These are phyloP conservation scores for Geococcyx californianus DNA, from an alignment of 2,113 vertebrate genomes.

Conservation along the genomic window DNA sequence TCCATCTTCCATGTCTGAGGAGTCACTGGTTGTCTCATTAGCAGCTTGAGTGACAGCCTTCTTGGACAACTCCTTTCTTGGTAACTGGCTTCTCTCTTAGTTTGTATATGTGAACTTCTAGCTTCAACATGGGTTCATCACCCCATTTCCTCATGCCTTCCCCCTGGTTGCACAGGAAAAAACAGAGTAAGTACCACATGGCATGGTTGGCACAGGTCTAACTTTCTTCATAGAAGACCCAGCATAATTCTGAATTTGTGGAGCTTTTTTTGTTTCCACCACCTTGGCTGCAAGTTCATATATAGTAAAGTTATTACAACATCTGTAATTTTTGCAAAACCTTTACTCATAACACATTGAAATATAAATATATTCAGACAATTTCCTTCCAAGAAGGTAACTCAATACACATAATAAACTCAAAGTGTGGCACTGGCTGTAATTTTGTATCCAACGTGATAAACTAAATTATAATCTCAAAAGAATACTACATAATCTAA, in stretches of 20 bases:
- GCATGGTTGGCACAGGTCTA: rapidly evolving
- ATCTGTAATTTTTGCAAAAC: rapidly evolving
- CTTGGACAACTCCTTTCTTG: background rate
- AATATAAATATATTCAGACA: background rate
- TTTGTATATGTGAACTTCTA: background rate
- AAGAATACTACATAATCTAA: background rate
- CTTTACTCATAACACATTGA: background rate
- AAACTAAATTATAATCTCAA: background rate
- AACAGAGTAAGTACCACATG: background rate
- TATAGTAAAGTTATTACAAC: background rate
- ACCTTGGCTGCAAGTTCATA: background rate
- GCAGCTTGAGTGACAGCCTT: background rate
- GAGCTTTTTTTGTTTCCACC: background rate
- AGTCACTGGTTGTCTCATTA: background rate
- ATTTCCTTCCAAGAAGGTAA: background rate
- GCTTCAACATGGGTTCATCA: background rate
- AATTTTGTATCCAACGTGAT: background rate
- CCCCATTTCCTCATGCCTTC: background rate
- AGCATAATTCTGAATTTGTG: background rate
- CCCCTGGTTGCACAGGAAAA: background rate
- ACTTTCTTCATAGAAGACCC: background rate
- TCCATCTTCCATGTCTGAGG: background rate
- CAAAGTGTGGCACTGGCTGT: background rate
- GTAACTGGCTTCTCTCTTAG: background rate
- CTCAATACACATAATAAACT: background rate